Conservation (phyloP, 2,113 vertebrate species). For the Cyanoderma ruficeps region DNA sequence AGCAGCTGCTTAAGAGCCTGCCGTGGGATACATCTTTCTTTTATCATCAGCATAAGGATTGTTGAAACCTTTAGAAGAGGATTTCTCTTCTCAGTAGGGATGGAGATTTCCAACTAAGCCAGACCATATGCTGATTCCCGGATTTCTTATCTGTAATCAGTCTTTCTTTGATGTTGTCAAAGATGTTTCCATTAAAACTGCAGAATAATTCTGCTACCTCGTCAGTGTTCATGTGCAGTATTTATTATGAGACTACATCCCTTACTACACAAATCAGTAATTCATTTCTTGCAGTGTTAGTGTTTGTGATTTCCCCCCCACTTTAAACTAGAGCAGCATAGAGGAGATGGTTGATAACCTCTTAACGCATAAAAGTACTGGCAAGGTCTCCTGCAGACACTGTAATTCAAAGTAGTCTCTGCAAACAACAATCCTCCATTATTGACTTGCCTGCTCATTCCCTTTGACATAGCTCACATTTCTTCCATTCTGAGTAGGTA, state of each 20-base stretch:
- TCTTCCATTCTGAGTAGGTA: not conserved
- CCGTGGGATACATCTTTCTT: not conserved
- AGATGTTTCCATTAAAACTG: not conserved
- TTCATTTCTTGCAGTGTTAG: not conserved
- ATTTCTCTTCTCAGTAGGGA: not conserved
- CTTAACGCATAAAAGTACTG: not conserved
- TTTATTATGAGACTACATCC: not conserved
- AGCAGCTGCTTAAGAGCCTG: not conserved
- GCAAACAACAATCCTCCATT: not conserved
- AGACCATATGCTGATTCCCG: slow-evolving; percentile 5
- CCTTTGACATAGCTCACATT: not conserved
- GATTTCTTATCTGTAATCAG: slow-evolving; percentile 35
- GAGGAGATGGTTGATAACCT: not conserved
- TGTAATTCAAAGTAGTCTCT: not conserved
- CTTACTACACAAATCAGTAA: not conserved
- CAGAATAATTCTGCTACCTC: not conserved
- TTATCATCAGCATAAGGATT: not conserved
- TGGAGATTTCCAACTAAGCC: slow-evolving; percentile 41
- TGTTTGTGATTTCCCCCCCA: not conserved
- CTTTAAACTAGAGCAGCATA: not conserved
- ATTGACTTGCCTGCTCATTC: not conserved
- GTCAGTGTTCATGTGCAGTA: not conserved
- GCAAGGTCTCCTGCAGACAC: not conserved
- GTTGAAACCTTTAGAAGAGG: slow-evolving; percentile 12
- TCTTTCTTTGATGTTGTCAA: not conserved